phyloP scores from a whole-genome alignment of 2,888 invertebrate genomes.

The Pemphredon lugubris region DNA sequence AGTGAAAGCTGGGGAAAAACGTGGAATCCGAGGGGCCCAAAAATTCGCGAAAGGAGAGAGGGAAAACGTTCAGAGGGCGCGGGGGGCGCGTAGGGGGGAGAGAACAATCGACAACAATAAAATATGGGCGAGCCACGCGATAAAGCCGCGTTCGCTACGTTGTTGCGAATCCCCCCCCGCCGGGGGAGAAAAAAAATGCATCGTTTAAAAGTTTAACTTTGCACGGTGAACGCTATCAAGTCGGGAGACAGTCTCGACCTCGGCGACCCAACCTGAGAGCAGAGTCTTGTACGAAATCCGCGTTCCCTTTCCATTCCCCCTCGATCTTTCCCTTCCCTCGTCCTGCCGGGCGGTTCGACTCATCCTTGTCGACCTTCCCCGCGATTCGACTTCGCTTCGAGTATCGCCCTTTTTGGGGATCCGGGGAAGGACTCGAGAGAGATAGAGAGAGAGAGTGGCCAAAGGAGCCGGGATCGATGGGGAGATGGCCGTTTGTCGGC shows the following conservation, averaged over 20 bases:
- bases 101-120: slow-evolving; percentile 59
- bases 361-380: slow-evolving; percentile 7
- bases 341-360: slow-evolving; percentile 26
- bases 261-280: slow-evolving; percentile 76
- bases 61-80: slow-evolving; percentile 13
- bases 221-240: slow-evolving; percentile 42
- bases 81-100: slow-evolving; percentile 8
- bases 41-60: slow-evolving; percentile 26
- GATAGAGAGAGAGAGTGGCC: slow-evolving; percentile 11
- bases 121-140: slow-evolving; percentile 49
- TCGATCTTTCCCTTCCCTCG: slow-evolving; percentile 39
- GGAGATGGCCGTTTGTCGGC: slow-evolving; percentile 64
- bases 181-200: slow-evolving; percentile 59
- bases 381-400: slow-evolving; percentile 23
- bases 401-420: slow-evolving; percentile 61
- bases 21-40: slow-evolving; percentile 18
- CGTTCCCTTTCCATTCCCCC: slow-evolving; percentile 42
- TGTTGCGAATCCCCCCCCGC: slow-evolving; percentile 30
- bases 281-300: slow-evolving; percentile 76
- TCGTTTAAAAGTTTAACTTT: slow-evolving; percentile 61
- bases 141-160: slow-evolving; percentile 45
- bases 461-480: too few species aligned
- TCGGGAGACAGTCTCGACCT: slow-evolving; percentile 73
- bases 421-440: slow-evolving; percentile 35
- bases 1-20: too few species aligned